A percentile compares a stretch with the other conserved stretches of the same genome.
phyloP scores from a whole-genome alignment of 2,888 invertebrate genomes.

The Erebia palarica region DNA sequence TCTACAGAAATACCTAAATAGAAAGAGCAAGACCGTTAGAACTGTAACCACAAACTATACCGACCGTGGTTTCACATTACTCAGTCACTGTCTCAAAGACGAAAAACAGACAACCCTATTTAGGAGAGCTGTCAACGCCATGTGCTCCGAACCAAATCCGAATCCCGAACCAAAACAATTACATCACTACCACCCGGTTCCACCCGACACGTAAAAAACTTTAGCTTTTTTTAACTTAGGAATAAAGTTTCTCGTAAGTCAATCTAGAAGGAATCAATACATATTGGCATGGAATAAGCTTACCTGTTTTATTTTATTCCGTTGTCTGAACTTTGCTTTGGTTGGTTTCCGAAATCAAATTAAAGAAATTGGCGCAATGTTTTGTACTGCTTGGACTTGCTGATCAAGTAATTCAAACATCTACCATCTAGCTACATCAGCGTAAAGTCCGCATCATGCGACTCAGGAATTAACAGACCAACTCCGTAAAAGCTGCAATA shows the following conservation, averaged over 20 bases:
- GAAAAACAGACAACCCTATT: constrained; percentile 61
- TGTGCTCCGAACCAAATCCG: constrained; percentile 51
- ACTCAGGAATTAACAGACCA: too few relatives aligned
- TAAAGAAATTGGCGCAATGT: not conserved
- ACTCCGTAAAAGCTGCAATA: too few relatives aligned
- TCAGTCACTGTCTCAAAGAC: constrained; percentile 28
- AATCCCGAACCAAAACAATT: constrained; percentile 66
- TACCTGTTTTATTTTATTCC: not conserved
- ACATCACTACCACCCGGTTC: constrained; percentile 55
- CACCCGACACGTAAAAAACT: constrained; percentile 48
- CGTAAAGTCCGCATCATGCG: too few relatives aligned
- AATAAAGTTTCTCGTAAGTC: constrained; percentile 14
- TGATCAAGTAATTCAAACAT: not conserved
- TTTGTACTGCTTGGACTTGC: not conserved
- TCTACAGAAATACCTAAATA: not conserved
- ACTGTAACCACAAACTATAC: constrained; percentile 6
- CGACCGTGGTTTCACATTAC: constrained; percentile 18
- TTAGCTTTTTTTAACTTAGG: constrained; percentile 26
- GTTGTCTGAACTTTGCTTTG: constrained; percentile 1
- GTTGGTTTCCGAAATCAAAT: not conserved
- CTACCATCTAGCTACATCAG: too few relatives aligned
- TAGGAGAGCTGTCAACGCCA: constrained; percentile 53
- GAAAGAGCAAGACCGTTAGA: constrained; percentile 1
- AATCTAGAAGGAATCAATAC: constrained; percentile 16
- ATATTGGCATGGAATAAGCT: not conserved